phyloP scores from a whole-genome alignment of 2,113 vertebrate genomes.

The Sarotherodon lohbergeri region DNA sequence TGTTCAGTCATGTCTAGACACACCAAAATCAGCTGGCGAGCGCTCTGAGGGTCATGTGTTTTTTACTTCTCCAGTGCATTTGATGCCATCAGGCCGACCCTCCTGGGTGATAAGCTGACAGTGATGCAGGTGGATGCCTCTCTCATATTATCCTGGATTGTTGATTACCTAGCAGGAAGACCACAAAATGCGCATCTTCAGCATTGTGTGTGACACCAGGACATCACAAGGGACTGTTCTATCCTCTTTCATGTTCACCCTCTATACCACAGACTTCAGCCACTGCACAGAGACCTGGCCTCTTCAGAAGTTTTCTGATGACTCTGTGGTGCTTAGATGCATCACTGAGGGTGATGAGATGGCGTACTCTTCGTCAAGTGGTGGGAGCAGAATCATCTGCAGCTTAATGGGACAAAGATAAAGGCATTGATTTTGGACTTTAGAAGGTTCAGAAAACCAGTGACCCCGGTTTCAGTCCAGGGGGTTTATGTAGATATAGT shows the following conservation, averaged over 20 bases:
- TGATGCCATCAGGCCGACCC: not conserved
- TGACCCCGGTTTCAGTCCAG: not conserved
- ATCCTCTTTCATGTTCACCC: not conserved
- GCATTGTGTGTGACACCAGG: not conserved
- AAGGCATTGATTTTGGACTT: not conserved
- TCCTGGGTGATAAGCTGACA: not conserved
- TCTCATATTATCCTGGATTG: not conserved
- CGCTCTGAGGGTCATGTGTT: not conserved
- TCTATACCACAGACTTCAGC: not conserved
- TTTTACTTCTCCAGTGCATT: not conserved
- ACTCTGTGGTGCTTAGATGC: not conserved
- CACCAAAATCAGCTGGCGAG: not conserved
- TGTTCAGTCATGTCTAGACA: not conserved
- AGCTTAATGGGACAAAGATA: not conserved
- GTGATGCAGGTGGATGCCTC: not conserved
- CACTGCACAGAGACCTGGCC: not conserved
- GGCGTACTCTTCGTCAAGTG: not conserved
- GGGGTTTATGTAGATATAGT: not conserved
- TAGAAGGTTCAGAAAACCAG: not conserved
- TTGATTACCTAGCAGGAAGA: not conserved
- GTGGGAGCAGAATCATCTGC: not conserved
- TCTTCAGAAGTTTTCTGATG: not conserved
- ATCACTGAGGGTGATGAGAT: not conserved
- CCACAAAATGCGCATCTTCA: not conserved
- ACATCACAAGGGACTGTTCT: accelerated